phyloP scores from a whole-genome alignment of 2,888 invertebrate genomes.

The Dinocampus coccinellae region DNA sequence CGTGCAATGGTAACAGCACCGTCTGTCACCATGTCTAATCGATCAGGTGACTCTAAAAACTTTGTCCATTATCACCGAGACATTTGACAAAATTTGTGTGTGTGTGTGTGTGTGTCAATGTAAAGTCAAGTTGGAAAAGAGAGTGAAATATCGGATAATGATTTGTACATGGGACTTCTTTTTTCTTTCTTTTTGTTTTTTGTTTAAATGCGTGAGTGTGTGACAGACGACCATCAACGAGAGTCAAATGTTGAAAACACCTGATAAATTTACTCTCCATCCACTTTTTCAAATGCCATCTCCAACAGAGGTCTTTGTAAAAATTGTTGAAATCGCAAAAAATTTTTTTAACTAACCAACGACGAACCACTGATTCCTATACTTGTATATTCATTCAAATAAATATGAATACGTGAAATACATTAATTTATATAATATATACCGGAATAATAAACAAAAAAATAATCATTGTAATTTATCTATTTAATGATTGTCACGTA shows the following conservation, averaged over 20 bases:
- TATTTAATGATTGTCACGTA: background rate
- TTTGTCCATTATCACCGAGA: conserved; percentile 44
- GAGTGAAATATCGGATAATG: conserved; percentile 49
- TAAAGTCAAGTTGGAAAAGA: conserved; percentile 43
- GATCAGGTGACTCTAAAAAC: conserved; percentile 47
- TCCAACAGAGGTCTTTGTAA: background rate
- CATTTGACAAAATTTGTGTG: conserved; percentile 12
- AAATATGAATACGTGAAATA: background rate
- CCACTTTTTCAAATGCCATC: background rate
- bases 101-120: conserved; percentile 23
- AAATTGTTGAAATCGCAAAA: conserved; percentile 25
- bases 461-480: background rate
- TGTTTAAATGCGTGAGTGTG: conserved; percentile 18
- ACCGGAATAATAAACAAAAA: no score
- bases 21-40: conserved; percentile 32
- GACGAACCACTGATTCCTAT: conserved; percentile 16
- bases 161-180: conserved; percentile 36
- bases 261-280: conserved; percentile 33
- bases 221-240: conserved; percentile 26
- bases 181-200: conserved; percentile 18
- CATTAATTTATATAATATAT: no score
- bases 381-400: background rate
- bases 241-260: conserved; percentile 36
- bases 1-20: conserved; percentile 21
- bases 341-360: conserved; percentile 18